phyloP scores from a whole-genome alignment of 2,888 invertebrate genomes.

The Aspidiotus rigidus region DNA sequence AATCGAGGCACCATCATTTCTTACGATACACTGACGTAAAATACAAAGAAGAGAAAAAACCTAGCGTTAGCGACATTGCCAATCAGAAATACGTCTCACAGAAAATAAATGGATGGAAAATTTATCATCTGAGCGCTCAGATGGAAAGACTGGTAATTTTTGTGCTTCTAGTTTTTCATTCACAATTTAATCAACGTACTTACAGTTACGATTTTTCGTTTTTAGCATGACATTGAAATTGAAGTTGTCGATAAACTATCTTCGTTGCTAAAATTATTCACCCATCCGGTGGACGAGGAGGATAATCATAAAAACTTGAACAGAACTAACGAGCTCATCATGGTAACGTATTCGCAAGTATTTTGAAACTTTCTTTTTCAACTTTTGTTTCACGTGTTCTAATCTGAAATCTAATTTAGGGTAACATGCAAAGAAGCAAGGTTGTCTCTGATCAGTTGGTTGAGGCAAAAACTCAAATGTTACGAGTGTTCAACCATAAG shows the following conservation, averaged over 20 bases:
- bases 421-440: slow-evolving; percentile 88
- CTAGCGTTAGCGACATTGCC: slow-evolving; percentile 78
- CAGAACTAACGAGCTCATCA: slow-evolving; percentile 53
- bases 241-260: slow-evolving; percentile 49
- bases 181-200: not conserved
- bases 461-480: slow-evolving; percentile 77
- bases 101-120: slow-evolving; percentile 89
- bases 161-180: not conserved
- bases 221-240: slow-evolving; percentile 50
- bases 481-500: slow-evolving; percentile 86
- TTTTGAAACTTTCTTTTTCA: not conserved
- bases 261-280: slow-evolving; percentile 46
- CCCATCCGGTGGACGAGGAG: slow-evolving; percentile 42
- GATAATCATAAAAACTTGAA: slow-evolving; percentile 47
- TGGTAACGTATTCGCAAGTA: slow-evolving; percentile 45
- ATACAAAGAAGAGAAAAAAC: slow-evolving; percentile 74
- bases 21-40: slow-evolving; percentile 70
- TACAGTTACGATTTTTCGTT: slow-evolving; percentile 14
- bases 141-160: slow-evolving; percentile 77
- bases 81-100: slow-evolving; percentile 77
- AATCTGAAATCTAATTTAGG: slow-evolving; percentile 50
- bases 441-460: slow-evolving; percentile 84
- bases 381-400: slow-evolving; percentile 15
- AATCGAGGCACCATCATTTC: slow-evolving; percentile 65
- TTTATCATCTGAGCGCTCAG: slow-evolving; percentile 82